phyloP scores from a whole-genome alignment of 2,797 vertebrate genomes.

The Jordanella pulchra region DNA sequence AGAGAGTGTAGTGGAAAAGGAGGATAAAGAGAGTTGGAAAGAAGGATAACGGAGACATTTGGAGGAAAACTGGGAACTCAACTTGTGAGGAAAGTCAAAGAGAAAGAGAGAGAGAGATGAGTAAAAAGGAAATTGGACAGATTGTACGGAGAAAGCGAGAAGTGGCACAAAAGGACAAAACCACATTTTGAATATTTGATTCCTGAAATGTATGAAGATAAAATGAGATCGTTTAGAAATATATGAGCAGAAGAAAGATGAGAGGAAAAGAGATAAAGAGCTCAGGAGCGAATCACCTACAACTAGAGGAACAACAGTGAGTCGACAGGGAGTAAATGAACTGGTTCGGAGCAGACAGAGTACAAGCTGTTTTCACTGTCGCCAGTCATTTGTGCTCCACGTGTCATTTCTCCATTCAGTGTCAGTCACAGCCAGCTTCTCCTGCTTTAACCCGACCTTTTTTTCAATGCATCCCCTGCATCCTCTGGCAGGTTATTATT shows the following conservation, averaged over 20 bases:
- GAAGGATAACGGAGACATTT: conserved; percentile 48
- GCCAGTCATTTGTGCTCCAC: conserved; percentile 44
- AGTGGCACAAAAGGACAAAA: conserved; percentile 9
- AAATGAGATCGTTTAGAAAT: background rate
- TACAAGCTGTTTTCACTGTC: conserved; percentile 56
- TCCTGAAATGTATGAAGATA: conserved; percentile 2
- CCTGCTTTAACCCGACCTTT: conserved; percentile 12
- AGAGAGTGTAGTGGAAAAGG: conserved; percentile 53
- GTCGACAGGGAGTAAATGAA: conserved; percentile 59
- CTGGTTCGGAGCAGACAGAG: conserved; percentile 52
- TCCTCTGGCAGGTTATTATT: background rate
- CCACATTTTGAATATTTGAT: background rate
- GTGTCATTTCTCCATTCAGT: conserved; percentile 41
- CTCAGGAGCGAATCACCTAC: background rate
- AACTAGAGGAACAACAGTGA: conserved; percentile 22
- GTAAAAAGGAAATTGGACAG: conserved; percentile 9
- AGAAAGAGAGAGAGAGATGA: background rate
- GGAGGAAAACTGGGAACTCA: background rate
- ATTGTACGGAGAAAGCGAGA: background rate
- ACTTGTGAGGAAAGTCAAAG: conserved; percentile 6
- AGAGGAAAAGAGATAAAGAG: conserved; percentile 7
- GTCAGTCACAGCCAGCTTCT: conserved; percentile 30
- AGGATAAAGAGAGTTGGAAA: conserved; percentile 57
- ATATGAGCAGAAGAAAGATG: background rate
- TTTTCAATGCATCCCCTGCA: background rate